phyloP scores from a whole-genome alignment of 2,888 invertebrate species.

The Metallyticus violacea region DNA sequence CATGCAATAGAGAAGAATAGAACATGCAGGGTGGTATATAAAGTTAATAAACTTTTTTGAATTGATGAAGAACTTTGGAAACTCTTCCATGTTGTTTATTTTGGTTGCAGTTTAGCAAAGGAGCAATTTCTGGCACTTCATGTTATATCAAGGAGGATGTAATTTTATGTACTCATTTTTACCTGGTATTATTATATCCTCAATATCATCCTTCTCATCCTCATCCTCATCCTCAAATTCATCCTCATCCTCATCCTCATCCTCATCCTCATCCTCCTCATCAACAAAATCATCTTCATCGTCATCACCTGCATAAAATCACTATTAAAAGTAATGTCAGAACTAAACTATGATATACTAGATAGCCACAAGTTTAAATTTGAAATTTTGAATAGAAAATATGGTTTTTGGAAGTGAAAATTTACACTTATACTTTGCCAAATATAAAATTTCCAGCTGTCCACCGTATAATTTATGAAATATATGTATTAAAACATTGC shows the following conservation, averaged over 20 bases:
- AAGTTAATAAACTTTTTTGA: not conserved
- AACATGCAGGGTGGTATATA: not conserved
- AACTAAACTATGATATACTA: not conserved
- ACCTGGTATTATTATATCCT: constrained; percentile 36
- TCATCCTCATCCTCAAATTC: constrained; percentile 54
- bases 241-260: constrained; percentile 52
- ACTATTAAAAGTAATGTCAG: constrained; percentile 38
- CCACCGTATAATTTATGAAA: too few relatives aligned
- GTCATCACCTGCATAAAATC: constrained; percentile 45
- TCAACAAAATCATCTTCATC: constrained; percentile 43
- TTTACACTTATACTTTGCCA: too few relatives aligned
- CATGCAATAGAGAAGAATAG: constrained; percentile 48
- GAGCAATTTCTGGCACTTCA: not conserved
- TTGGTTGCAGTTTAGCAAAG: not conserved
- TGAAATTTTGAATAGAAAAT: too few relatives aligned
- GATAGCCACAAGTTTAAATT: too few relatives aligned
- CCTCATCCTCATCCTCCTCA: constrained; percentile 47
- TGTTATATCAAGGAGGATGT: not conserved
- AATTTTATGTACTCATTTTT: not conserved
- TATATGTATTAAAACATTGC: too few relatives aligned
- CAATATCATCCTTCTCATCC: constrained; percentile 43
- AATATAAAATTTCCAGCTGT: too few relatives aligned
- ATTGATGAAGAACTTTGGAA: not conserved
- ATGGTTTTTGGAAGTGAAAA: too few relatives aligned
- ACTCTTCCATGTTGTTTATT: not conserved